Evolutionary conservation across 2,113 vertebrate genomes (phyloP).

Genomic region (Irena cyanogastra): DNA sequence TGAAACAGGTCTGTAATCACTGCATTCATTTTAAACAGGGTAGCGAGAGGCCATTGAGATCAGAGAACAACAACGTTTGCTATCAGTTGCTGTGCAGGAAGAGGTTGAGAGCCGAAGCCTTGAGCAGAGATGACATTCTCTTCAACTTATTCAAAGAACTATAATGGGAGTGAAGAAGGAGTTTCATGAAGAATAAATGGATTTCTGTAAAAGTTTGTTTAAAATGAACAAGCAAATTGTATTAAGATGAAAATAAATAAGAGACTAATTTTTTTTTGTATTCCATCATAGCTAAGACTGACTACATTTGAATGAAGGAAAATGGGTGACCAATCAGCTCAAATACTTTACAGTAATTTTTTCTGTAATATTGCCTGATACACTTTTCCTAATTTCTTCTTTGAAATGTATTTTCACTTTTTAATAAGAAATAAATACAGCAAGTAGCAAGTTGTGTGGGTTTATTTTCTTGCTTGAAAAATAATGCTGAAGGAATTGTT

Average conservation of each 20-base stretch:
- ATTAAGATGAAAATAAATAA: not conserved
- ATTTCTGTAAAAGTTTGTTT: not conserved
- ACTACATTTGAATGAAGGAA: not conserved
- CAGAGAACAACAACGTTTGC: not conserved
- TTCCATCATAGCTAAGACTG: not conserved
- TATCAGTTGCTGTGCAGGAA: not conserved
- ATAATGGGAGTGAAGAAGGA: not conserved
- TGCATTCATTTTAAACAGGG: not conserved
- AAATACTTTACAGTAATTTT: slow-evolving; percentile 40
- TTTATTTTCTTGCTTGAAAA: slow-evolving; percentile 60
- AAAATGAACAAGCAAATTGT: not conserved
- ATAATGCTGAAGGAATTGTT: slow-evolving; percentile 75
- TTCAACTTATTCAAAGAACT: not conserved
- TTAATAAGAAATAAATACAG: slow-evolving; percentile 62
- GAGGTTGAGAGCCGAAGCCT: not conserved
- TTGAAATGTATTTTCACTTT: slow-evolving; percentile 58
- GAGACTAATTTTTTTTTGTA: not conserved
- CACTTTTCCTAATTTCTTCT: slow-evolving; percentile 50
- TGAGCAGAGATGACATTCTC: not conserved
- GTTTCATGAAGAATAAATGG: not conserved
- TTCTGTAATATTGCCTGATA: slow-evolving; percentile 13
- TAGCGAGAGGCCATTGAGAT: not conserved
- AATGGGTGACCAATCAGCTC: slow-evolving; percentile 40
- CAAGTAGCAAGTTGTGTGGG: slow-evolving; percentile 3
- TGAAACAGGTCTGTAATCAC: not conserved